phyloP scores from a whole-genome alignment of 1,140 invertebrate genomes.

The Epicauta chinensis region DNA sequence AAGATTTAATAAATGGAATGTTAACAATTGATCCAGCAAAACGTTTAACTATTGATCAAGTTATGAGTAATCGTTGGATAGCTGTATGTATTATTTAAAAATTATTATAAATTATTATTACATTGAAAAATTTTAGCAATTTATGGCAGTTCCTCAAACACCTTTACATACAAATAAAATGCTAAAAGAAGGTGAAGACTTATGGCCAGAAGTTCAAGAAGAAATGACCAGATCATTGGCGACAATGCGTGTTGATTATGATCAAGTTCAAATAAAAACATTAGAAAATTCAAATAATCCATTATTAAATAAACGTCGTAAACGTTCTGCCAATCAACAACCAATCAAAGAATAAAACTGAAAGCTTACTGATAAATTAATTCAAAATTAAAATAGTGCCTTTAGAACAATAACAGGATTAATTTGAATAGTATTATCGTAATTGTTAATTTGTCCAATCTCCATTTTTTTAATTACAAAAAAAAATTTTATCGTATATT shows the following conservation, averaged over 20 bases:
- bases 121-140: slow-evolving; percentile 59
- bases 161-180: slow-evolving; percentile 85
- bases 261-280: slow-evolving; percentile 83
- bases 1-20: slow-evolving; percentile 91
- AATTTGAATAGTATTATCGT: too few relatives aligned
- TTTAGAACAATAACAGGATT: too few relatives aligned
- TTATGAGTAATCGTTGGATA: slow-evolving; percentile 88
- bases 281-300: slow-evolving; percentile 88
- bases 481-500: too few relatives aligned
- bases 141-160: slow-evolving; percentile 85
- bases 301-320: slow-evolving; percentile 78
- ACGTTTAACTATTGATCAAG: slow-evolving; percentile 83
- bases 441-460: too few relatives aligned
- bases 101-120: neutral
- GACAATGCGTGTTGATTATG: slow-evolving; percentile 94
- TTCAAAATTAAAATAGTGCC: too few relatives aligned
- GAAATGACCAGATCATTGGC: slow-evolving; percentile 96
- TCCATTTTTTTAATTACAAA: too few relatives aligned
- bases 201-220: slow-evolving; percentile 96
- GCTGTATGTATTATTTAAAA: slow-evolving; percentile 52
- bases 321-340: slow-evolving; percentile 33
- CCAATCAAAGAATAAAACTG: neutral
- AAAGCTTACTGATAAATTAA: too few relatives aligned
- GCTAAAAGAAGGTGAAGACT: slow-evolving; percentile 81
- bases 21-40: slow-evolving; percentile 88